Evolutionary conservation across 2,888 invertebrate species (phyloP).

Genomic region (Metacarcinus magister): DNA sequence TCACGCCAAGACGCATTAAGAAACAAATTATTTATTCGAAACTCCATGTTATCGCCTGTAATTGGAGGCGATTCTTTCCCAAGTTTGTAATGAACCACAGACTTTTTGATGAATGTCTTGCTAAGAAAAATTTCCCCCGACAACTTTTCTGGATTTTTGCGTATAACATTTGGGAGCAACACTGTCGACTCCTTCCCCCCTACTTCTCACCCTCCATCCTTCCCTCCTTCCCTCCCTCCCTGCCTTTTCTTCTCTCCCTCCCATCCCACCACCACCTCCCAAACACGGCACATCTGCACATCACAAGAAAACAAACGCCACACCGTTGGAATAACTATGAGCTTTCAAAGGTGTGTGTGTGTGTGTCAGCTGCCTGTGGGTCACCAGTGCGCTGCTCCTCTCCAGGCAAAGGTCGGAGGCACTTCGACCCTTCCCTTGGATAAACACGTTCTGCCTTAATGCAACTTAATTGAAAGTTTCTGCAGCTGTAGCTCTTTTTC

Average conservation of each 20-base stretch:
- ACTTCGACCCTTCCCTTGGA: conserved; percentile 1
- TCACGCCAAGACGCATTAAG: not conserved
- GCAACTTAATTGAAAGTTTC: not conserved
- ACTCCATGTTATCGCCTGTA: not conserved
- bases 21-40: not conserved
- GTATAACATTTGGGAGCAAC: not conserved
- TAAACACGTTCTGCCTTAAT: conserved; percentile 8
- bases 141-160: not conserved
- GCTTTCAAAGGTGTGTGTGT: not conserved
- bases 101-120: not conserved
- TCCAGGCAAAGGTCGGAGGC: not conserved
- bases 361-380: not conserved
- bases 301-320: not conserved
- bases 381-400: conserved; percentile 2
- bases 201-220: not conserved
- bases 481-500: not conserved
- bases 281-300: not conserved
- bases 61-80: not conserved
- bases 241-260: not conserved
- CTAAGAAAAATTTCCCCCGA: not conserved
- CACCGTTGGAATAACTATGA: not conserved
- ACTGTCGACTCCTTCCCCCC: not conserved
- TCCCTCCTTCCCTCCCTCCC: not conserved
- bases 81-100: not conserved
- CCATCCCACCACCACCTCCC: not conserved